Evolutionary conservation across 2,797 vertebrate genomes (phyloP), one percentile per base, ranked within the genome.

Genomic region (Dromococcyx pavoninus): DNA sequence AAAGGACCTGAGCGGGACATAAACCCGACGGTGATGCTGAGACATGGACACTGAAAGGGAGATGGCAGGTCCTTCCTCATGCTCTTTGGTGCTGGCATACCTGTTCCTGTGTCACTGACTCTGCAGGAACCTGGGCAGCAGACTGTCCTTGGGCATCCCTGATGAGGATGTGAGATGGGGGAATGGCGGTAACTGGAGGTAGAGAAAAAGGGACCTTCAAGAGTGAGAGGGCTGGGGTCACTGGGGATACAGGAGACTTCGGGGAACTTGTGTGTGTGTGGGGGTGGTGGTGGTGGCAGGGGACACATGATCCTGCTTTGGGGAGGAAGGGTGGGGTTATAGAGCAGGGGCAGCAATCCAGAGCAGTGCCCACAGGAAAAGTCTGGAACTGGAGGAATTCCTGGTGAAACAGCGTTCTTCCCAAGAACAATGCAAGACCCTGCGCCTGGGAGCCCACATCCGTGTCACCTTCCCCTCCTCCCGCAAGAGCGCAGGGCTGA

Each of bases 361-460:
- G n/a, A 60, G 50, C 30, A 13, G 24, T 8, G 17, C 50, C 32
- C 32, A 9, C 7, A 35, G 32, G 41, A 50, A 69, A 75, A 60
- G 14, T 17, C 13, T 46, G n/a, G n/a, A 21, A n/a, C n/a, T 22
- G 46, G 33, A 22, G 19, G 24, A 56, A 16, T 67, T 91, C 48
- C 28, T 56, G 32, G 30, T 64, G 19, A 13, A 50, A 84, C 62
- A 22, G 5, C 0, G 0, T 60, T 80, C 39, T 62, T 73, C 3
- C 11, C 37, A 67, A 48, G n/a, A 48, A 11, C 11, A 17, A 5
- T 1, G 35, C 0, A 69, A 25, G 69, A 51, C 9, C 23, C 25
- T 0, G 0, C 12, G 12, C 37, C 11, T 61, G 1, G 30, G 30
- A 35, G 39, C 4, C 27, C 28, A 5, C 46, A 41, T 8, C 28